These are phyloP conservation scores for Danaus chrysippus DNA, from an alignment of 2,888 invertebrate species.

Conservation along the genomic window DNA sequence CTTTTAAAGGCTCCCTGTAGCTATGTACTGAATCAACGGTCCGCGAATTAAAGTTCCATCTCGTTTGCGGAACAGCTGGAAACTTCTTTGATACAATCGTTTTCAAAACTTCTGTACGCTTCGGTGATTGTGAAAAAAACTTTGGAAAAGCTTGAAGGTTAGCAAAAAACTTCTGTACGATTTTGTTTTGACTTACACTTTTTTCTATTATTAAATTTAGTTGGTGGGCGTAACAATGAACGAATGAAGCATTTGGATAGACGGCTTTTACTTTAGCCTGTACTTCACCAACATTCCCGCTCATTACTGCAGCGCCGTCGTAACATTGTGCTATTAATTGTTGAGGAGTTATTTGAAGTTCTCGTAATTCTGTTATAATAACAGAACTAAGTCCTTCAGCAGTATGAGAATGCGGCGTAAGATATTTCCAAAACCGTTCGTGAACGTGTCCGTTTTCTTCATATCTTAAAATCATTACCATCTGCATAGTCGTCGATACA, in stretches of 20 bases:
- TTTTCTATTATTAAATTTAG: slow-evolving; percentile 14
- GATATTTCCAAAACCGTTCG: slow-evolving; percentile 19
- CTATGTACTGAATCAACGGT: no score
- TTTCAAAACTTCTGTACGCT: no score
- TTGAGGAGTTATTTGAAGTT: slow-evolving; percentile 21
- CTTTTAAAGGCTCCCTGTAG: no score
- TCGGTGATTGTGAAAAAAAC: no score
- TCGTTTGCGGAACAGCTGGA: slow-evolving; percentile 4
- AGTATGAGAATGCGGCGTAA: slow-evolving; percentile 19
- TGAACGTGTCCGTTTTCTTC: slow-evolving; percentile 20
- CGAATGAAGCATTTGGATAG: slow-evolving; percentile 7
- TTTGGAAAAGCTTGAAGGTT: no score
- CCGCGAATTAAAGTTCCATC: no score
- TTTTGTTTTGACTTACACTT: slow-evolving; percentile 11
- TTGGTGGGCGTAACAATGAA: slow-evolving; percentile 13
- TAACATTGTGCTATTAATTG: slow-evolving; percentile 8
- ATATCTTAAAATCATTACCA: slow-evolving; percentile 22
- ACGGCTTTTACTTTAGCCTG: slow-evolving; percentile 8
- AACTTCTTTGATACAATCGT: slow-evolving; percentile 8
- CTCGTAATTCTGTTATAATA: slow-evolving; percentile 22
- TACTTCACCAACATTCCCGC: slow-evolving; percentile 14
- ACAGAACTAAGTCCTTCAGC: slow-evolving; percentile 19
- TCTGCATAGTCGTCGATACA: slow-evolving; percentile 19
- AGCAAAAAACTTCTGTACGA: not conserved
- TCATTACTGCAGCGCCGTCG: no score